phyloP scores from a whole-genome alignment of 1,140 invertebrate species.

The Cotesia typhae region DNA sequence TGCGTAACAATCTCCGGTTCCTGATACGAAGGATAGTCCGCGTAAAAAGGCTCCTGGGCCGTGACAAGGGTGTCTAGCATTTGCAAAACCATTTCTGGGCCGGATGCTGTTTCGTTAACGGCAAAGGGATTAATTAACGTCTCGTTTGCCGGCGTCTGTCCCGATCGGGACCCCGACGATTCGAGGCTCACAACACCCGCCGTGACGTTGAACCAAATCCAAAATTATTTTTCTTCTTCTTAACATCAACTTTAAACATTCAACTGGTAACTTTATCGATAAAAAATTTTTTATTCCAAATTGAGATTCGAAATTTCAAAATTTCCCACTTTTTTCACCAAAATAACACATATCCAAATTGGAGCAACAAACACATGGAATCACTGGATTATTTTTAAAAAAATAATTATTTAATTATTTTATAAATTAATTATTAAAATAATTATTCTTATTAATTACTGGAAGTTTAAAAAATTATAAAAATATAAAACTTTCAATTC shows the following conservation, averaged over 20 bases:
- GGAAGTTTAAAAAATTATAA: too few relatives aligned
- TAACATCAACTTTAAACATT: too few relatives aligned
- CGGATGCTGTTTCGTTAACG: constrained; percentile 28
- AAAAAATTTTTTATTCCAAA: neutral
- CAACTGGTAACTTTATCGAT: neutral
- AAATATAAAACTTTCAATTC: too few relatives aligned
- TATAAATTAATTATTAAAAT: too few relatives aligned
- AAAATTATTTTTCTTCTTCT: constrained; percentile 15
- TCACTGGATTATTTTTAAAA: too few relatives aligned
- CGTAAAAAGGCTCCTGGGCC: constrained; percentile 62
- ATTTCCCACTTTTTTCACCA: too few relatives aligned
- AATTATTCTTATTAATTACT: too few relatives aligned
- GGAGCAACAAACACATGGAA: too few relatives aligned
- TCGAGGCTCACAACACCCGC: constrained; percentile 64
- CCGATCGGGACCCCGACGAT: constrained; percentile 62
- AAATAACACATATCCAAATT: too few relatives aligned
- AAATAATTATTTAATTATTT: too few relatives aligned
- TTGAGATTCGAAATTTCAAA: too few relatives aligned
- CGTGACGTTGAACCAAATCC: constrained; percentile 53
- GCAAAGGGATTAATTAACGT: constrained; percentile 50
- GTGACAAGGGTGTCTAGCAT: constrained; percentile 62
- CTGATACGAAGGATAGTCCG: constrained; percentile 63
- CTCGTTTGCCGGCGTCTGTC: constrained; percentile 46
- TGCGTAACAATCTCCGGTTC: constrained; percentile 56
- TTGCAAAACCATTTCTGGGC: constrained; percentile 64